Evolutionary conservation across 2,888 invertebrate genomes (phyloP).

Genomic region (Aelia acuminata): DNA sequence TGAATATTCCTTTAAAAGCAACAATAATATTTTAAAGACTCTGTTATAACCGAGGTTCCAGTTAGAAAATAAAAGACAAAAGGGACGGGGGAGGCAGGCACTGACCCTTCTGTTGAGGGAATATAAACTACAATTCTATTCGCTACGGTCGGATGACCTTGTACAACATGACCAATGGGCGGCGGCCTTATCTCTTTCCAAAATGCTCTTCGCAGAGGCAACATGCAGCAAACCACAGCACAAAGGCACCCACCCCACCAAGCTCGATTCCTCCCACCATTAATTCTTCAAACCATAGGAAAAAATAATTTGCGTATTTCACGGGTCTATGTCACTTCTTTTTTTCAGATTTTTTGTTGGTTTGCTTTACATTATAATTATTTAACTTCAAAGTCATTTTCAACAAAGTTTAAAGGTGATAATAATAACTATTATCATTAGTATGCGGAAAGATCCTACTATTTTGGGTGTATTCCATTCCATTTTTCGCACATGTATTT

Average conservation of each 20-base stretch:
- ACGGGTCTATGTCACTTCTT: background rate
- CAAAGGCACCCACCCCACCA: background rate
- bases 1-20: background rate
- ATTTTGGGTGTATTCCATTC: too few species aligned
- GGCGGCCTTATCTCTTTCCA: background rate
- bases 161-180: background rate
- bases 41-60: background rate
- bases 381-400: background rate
- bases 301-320: background rate
- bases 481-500: too few species aligned
- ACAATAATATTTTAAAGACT: background rate
- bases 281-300: conserved; percentile 16
- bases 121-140: conserved; percentile 39
- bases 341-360: background rate
- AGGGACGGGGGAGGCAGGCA: too few species aligned
- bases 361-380: background rate
- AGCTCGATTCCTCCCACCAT: background rate
- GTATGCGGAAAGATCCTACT: too few species aligned
- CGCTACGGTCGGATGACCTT: conserved; percentile 10
- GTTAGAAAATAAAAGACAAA: background rate
- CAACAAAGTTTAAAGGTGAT: too few species aligned
- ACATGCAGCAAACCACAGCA: conserved; percentile 27
- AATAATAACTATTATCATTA: too few species aligned
- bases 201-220: background rate
- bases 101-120: background rate